Evolutionary conservation across 2,888 invertebrate species (phyloP).

Genomic region (Holacanthella duospinosa): DNA sequence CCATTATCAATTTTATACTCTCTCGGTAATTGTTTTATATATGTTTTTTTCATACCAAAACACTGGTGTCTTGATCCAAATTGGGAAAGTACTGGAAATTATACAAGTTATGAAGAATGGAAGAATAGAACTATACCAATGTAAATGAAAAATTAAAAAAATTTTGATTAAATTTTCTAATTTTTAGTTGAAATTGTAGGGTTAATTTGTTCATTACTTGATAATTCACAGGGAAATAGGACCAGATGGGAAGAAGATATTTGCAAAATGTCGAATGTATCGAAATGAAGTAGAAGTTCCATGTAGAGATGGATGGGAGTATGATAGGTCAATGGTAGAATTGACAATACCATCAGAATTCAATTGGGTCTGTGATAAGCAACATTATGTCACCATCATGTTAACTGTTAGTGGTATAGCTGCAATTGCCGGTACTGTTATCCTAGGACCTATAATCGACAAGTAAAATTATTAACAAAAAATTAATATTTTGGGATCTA

Average conservation of each 20-base stretch:
- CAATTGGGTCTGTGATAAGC: neutral
- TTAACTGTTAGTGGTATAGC: neutral
- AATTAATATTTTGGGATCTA: too few relatives aligned
- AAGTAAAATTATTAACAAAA: neutral
- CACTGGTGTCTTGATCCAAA: neutral
- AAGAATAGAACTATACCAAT: neutral
- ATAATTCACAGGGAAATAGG: neutral
- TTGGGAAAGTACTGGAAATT: neutral
- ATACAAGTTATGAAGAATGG: neutral
- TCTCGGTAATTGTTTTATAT: neutral
- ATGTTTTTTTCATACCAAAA: constrained; percentile 1
- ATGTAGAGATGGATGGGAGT: neutral
- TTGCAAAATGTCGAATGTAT: neutral
- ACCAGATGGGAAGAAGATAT: neutral
- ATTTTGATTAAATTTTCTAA: neutral
- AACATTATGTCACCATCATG: neutral
- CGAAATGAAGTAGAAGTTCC: neutral
- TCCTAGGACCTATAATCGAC: constrained; percentile 1
- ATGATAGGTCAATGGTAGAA: neutral
- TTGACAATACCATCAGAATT: neutral
- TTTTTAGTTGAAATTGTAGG: too few relatives aligned
- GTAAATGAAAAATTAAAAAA: neutral
- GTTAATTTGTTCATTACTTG: neutral
- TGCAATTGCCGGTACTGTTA: neutral
- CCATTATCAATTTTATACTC: neutral